Evolutionary conservation across 2,113 vertebrate species (phyloP), one percentile per base, ranked within the genome.

Genomic region (Ictalurus furcatus): DNA sequence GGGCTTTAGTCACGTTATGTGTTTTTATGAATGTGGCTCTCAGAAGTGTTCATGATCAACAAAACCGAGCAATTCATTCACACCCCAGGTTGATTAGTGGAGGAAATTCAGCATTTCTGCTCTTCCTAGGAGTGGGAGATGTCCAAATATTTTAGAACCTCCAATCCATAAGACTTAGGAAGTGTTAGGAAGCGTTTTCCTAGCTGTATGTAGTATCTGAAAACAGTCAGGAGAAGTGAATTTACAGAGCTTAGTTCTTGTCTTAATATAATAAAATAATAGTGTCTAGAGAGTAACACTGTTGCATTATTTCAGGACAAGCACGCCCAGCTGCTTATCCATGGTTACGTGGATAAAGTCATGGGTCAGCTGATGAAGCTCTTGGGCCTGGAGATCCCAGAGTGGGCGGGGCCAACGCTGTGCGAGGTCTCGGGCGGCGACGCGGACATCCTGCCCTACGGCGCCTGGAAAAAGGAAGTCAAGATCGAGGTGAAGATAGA

Each of bases 271-370:
- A 48, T 48, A 65, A 37, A 52, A 19, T 30, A 8, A 48, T 13
- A 8, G 5, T 76, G 14, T 61, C n/a, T 78, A 25, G 7, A 59
- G 28, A 85, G 37, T 61, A n/a, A 21, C 40, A 3, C 52, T 82
- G 19, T 87, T 90, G 59, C 58, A 0, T 58, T 91, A 23, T 48
- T 0, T 13, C 92, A 99, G 98, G 98, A 99, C 94, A 97, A 97
- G 67, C 97, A 99, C 0, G 97, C 97, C 0, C 95, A 97, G 93
- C 94, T 99, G 79, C 95, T 96, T 73, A 98, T 99, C 94, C 94
- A 97, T 0, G 96, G 96, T 89, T 98, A 98, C 0, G 97, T 99
- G 0, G 98, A 99, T 0, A 96, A 97, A 0, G 96, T 99, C 89
- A 98, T 99, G 96, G 93, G 89, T 0, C 96, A 93, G 92, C 94